A percentile compares a stretch with the other conserved stretches of the same genome.
Evolutionary conservation across 2,888 invertebrate species (phyloP).

Genomic region (Urechis unicinctus): DNA sequence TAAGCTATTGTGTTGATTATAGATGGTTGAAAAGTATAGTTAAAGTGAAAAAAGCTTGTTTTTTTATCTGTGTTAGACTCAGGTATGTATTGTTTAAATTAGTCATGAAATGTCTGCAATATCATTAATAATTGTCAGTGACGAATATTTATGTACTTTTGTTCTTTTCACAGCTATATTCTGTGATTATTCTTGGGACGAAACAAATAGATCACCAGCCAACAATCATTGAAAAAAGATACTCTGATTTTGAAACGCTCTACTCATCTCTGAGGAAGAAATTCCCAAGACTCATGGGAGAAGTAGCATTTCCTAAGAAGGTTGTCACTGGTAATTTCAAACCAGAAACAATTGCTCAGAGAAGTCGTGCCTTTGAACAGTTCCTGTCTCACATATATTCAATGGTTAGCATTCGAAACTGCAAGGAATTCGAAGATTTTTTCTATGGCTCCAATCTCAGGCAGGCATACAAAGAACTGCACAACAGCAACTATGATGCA

Average conservation of each 20-base stretch:
- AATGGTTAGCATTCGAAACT: slow-evolving; percentile 37
- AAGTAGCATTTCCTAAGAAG: slow-evolving; percentile 50
- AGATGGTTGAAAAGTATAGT: too few relatives aligned
- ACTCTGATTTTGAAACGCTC: slow-evolving; percentile 48
- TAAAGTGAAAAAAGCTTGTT: too few relatives aligned
- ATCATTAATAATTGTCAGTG: too few relatives aligned
- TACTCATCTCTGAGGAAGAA: slow-evolving; percentile 35
- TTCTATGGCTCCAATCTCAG: slow-evolving; percentile 38
- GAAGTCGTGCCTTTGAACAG: slow-evolving; percentile 50
- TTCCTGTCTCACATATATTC: slow-evolving; percentile 45
- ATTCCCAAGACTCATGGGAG: slow-evolving; percentile 34
- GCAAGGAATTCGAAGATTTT: slow-evolving; percentile 42
- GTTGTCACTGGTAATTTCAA: slow-evolving; percentile 48
- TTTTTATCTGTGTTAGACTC: not conserved
- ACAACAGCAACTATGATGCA: slow-evolving; percentile 34
- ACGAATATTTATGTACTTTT: slow-evolving; percentile 3
- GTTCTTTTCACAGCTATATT: slow-evolving; percentile 28
- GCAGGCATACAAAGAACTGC: slow-evolving; percentile 32
- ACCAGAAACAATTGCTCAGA: slow-evolving; percentile 43
- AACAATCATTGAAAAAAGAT: slow-evolving; percentile 42
- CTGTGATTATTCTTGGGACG: slow-evolving; percentile 28
- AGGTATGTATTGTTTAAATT: too few relatives aligned
- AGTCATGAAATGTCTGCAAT: too few relatives aligned
- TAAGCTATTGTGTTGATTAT: too few relatives aligned
- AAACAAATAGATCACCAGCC: slow-evolving; percentile 35